phyloP scores from a whole-genome alignment of 2,113 vertebrate genomes.

The Coptodon bakossiorum region DNA sequence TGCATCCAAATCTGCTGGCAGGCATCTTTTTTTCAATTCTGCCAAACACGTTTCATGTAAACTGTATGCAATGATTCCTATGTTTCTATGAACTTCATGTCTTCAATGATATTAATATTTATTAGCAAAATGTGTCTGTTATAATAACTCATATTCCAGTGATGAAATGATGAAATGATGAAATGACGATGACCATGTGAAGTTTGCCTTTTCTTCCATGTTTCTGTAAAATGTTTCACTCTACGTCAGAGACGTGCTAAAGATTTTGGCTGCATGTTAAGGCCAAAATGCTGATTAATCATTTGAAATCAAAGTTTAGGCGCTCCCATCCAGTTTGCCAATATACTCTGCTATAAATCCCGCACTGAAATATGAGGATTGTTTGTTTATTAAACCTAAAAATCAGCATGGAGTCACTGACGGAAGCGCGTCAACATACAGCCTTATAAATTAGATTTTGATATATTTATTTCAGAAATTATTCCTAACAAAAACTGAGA shows the following conservation, averaged over 20 bases:
- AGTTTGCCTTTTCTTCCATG: background rate
- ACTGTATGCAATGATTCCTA: background rate
- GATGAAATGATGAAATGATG: background rate
- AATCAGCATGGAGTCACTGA: background rate
- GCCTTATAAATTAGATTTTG: background rate
- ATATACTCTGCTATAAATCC: background rate
- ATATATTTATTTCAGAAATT: background rate
- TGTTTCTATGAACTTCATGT: background rate
- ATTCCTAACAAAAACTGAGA: background rate
- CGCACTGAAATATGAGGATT: background rate
- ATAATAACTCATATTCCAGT: background rate
- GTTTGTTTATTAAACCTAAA: background rate
- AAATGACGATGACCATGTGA: background rate
- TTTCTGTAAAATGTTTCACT: background rate
- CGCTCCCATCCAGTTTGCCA: background rate
- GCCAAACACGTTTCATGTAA: background rate
- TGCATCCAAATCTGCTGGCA: background rate
- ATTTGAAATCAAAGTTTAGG: background rate
- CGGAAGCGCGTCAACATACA: background rate
- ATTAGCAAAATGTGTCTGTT: background rate
- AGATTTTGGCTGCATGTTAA: background rate
- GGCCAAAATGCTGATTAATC: background rate
- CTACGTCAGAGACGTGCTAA: background rate
- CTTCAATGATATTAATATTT: background rate
- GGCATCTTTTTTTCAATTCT: background rate